Base-by-base conservation (phyloP, 92 coral and sea anemone species). In the Zoanthus sansibaricus region DNA sequence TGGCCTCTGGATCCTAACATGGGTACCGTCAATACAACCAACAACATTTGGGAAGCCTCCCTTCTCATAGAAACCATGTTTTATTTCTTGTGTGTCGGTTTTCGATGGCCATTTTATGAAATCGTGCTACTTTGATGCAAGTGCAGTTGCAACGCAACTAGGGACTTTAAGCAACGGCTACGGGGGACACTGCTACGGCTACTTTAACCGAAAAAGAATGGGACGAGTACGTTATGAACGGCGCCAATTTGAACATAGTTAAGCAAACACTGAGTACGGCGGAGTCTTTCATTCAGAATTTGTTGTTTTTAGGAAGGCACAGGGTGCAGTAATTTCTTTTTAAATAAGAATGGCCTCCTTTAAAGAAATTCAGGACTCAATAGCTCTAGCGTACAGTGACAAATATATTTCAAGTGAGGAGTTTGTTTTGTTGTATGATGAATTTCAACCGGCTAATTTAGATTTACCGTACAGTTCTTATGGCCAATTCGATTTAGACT, bases 201-300 rank as follows among this genome's bases (percentile, higher is more conserved):
- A 25, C 61, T 54, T 55, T 21, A 58, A 54, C 25, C 77, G 77
- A 73, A 73, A 73, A 73, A 45, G 78, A 73, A 73, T 73, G 58
- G 78, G 78, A 8, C 58, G 58, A 73, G 78, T 73, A 73, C 58
- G 56, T 32, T 45, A 46, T n/a, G 78, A 73, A 32, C 55, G 58
- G 78, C 58, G 78, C 78, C 56, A 73, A 73, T 45, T 73, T 73
- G 31, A 76, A 76, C 82, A 76, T 51, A 58, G 47, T 31, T 77
- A 55, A 52, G 82, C 82, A 55, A 47, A 75, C 79, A n/a, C 42
- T 1, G 33, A 62, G 69, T 72, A 72, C 0, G 52, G 76, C 16
- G n/a, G 55, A 49, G 55, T 49, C 7, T 49, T 49, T 49, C 55
- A 49, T 49, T 49, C 55, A 49, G 55, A 49, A 49, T 7, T 49